Base-by-base conservation (phyloP, 2,888 invertebrate species). In the Mamestra brassicae region DNA sequence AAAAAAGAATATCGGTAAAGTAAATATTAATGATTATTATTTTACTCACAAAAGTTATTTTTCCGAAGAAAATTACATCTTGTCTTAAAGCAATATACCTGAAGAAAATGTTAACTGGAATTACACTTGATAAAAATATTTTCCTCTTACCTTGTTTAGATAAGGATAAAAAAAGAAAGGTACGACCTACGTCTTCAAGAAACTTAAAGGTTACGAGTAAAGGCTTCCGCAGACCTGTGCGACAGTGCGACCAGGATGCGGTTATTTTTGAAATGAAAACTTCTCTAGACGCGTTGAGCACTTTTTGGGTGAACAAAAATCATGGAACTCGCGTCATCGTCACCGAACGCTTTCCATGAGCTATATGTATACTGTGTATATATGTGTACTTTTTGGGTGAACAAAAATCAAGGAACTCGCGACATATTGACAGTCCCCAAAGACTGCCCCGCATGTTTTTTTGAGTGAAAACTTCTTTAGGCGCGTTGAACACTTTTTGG, bases 11-110 rank as follows among this genome's bases (percentile, higher is more conserved):
- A 38, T 45, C 4, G 3, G 26, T 6, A 15, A 11, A 52, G 45
- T n/a, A 2, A 13, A 3, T 26, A 13, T 13, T 26, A 26, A 55
- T 10, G 0, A 58, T 64, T 52, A 15, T 61, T n/a, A 75, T 36
- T 61, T 36, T 13, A 45, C 34, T 42, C 34, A 4, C 4, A n/a
- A 36, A 68, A 13, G n/a, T 68, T 74, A n/a, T 54, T 36, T 77
- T 26, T 10, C 26, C 36, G 26, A 55, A 68, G 34, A 50, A 17
- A 38, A 61, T 42, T 17, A n/a, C 13, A 17, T 55, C 17, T 45
- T 38, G 36, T 55, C 77, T 75, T 42, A 17, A 17, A 61, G 52
- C 42, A 52, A 50, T 26, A 50, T 26, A 63, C 0, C 8, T 26
- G 26, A 45, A 60, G 15, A 55, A 42, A 76, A 50, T 57, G 17